Evolutionary conservation across 2,888 invertebrate species (phyloP).

Genomic region (Ditula angustiorana): DNA sequence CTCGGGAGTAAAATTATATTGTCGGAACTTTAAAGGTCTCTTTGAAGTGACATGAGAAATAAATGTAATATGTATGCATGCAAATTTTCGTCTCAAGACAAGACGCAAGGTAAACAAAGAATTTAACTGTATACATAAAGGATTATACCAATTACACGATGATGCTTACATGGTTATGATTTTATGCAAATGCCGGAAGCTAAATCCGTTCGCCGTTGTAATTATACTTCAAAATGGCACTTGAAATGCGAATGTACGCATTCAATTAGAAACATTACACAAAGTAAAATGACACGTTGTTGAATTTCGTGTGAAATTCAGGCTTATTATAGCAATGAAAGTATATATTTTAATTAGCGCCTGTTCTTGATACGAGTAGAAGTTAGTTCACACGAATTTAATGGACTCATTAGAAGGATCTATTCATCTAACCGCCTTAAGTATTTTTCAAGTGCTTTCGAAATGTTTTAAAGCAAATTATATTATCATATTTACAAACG

Average conservation of each 20-base stretch:
- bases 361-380: slow-evolving; percentile 27
- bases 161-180: slow-evolving; percentile 23
- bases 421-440: slow-evolving; percentile 12
- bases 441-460: neutral
- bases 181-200: slow-evolving; percentile 39
- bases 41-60: slow-evolving; percentile 3
- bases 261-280: slow-evolving; percentile 19
- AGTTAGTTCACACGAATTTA: slow-evolving; percentile 28
- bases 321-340: slow-evolving; percentile 43
- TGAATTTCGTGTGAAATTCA: slow-evolving; percentile 54
- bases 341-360: slow-evolving; percentile 42
- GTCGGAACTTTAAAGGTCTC: neutral
- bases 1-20: neutral
- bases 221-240: slow-evolving; percentile 36
- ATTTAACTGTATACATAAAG: neutral
- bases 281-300: slow-evolving; percentile 47
- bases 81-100: neutral
- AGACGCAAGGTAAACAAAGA: slow-evolving; percentile 25
- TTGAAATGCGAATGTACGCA: slow-evolving; percentile 50
- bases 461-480: neutral
- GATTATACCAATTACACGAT: slow-evolving; percentile 12
- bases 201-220: slow-evolving; percentile 32
- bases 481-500: neutral
- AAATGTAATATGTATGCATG: neutral
- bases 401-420: slow-evolving; percentile 16